phyloP scores from a whole-genome alignment of 1,140 invertebrate species.

The Bradysia coprophila region DNA sequence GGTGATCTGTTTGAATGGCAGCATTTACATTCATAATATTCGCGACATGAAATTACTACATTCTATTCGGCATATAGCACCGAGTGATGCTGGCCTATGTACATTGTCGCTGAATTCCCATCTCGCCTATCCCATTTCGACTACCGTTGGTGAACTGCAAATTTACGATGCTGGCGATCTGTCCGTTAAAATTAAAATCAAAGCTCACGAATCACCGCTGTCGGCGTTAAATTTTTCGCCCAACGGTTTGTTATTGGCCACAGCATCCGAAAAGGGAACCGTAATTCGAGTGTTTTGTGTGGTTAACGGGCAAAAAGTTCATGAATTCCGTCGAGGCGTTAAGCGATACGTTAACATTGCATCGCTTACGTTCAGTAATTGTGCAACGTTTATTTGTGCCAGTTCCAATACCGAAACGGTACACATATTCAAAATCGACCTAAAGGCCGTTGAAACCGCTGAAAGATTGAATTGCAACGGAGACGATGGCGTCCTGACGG shows the following conservation, averaged over 20 bases:
- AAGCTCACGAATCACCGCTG: constrained; percentile 89
- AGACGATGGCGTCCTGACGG: neutral
- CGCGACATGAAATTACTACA: constrained; percentile 97
- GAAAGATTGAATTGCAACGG: constrained; percentile 10
- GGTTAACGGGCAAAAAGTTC: constrained; percentile 70
- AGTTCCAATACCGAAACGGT: constrained; percentile 98
- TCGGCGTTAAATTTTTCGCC: constrained; percentile 87
- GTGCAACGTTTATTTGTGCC: constrained; percentile 76
- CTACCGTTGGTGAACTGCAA: constrained; percentile 84
- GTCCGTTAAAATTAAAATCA: constrained; percentile 84
- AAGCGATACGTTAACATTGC: constrained; percentile 87
- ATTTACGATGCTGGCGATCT: constrained; percentile 94
- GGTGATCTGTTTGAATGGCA: constrained; percentile 94
- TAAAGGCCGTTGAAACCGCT: constrained; percentile 13
- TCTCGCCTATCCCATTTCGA: constrained; percentile 92
- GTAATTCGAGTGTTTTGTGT: constrained; percentile 92
- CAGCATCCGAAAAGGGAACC: constrained; percentile 92
- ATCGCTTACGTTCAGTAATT: constrained; percentile 81
- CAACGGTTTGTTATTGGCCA: constrained; percentile 73
- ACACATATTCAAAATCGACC: constrained; percentile 80
- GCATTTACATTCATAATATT: constrained; percentile 96
- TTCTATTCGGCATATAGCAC: constrained; percentile 92
- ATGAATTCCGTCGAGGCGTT: constrained; percentile 90
- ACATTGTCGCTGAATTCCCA: constrained; percentile 80
- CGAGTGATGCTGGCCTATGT: constrained; percentile 83